Base-by-base conservation (phyloP, 2,113 vertebrate genomes). In the Ammodytes marinus region DNA sequence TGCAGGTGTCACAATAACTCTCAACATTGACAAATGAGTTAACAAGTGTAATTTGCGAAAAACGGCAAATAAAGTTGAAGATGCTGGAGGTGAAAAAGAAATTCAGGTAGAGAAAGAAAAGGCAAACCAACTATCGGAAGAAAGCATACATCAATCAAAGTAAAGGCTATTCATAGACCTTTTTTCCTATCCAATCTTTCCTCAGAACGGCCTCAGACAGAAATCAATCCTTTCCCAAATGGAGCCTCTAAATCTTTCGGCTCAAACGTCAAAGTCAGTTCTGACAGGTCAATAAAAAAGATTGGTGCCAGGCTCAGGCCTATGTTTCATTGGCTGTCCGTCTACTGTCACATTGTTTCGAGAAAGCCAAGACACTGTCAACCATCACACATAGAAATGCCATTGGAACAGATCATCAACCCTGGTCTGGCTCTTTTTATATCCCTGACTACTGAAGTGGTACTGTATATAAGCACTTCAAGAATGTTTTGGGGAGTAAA, bases 211-310 rank as follows among this genome's bases (percentile, higher is more conserved):
- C 61, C 63, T 45, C 15, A 2, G 52, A 86, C 69, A 82, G 55
- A 77, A 83, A 90, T 89, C 87, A 90, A 77, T 88, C 61, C n/a
- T 19, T 11, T 3, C 42, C 66, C 77, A 85, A 90, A 89, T 82
- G 74, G 65, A 80, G 69, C 69, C 65, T 67, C 63, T 88, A 89
- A 85, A 90, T 90, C 83, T 87, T 76, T 74, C 63, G 68, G 67
- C 59, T 68, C 63, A 27, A 40, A 68, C 13, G 47, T 82, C 69
- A 19, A 27, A 73, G 46, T 63, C 73, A 40, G 14, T 66, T 63
- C 55, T 74, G 86, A 87, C 69, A 76, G 83, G 73, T 88, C 88
- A 71, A 88, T 89, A 70, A 72, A 88, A 79, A 63, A 69, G 61
- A 69, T 2, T 45, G 52, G 45, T 68, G 47, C 14, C 27, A 15